Base-by-base conservation (phyloP, 2,113 vertebrate genomes). In the Scomber colias region DNA sequence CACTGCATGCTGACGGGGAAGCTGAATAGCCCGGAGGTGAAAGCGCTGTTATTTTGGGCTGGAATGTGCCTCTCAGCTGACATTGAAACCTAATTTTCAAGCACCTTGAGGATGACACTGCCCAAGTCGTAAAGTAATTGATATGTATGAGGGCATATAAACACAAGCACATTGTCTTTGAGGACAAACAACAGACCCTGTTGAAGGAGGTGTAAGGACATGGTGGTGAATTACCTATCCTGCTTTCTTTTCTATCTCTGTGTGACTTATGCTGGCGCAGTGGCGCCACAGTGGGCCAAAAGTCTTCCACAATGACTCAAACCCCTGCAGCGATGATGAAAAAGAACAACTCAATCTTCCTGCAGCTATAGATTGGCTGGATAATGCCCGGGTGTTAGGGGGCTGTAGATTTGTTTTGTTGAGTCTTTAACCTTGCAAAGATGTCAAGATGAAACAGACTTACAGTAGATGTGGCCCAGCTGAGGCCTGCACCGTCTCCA, bases 11-110 rank as follows among this genome's bases (percentile, higher is more conserved):
- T 68, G 75, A 80, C 53, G 53, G 45, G 53, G 73, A 71, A 73
- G 61, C 73, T 84, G 44, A 80, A 78, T 71, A 59, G 77, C 87
- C 88, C 51, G 62, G 75, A 87, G 91, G 83, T 78, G 88, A 93
- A 90, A 79, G 63, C 80, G 8, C 53, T 13, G 63, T 87, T 88
- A 79, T 89, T 87, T 89, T 83, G 48, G 77, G 85, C 83, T 75
- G 81, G 86, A 82, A 84, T 72, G 76, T 54, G 76, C 79, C 85
- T 87, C 90, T 87, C 87, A 70, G 78, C 81, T 92, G 93, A 92
- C 92, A 91, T 91, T 92, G 92, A 94, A 90, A 94, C 76, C 90
- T 90, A 59, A 93, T 94, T 93, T 90, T 87, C 84, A 84, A 85
- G 63, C 91, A 93, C 93, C 91, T 94, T 94, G 90, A 92, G 77